These are phyloP conservation scores for Brachyopa scutellaris DNA, from an alignment of 2,888 invertebrate genomes.

Conservation along the genomic window DNA sequence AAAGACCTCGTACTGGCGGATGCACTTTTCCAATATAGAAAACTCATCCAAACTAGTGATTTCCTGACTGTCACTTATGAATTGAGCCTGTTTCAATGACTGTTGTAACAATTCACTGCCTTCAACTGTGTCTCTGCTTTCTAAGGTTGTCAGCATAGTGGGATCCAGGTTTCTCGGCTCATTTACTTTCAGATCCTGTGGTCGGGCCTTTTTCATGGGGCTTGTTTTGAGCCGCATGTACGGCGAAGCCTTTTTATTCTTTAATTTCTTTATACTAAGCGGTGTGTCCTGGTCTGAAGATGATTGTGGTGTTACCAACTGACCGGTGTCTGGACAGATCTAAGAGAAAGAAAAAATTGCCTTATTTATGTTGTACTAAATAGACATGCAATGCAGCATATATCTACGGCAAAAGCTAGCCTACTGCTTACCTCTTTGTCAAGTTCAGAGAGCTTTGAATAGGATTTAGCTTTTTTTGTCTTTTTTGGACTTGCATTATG, in stretches of 20 bases:
- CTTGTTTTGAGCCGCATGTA: constrained; percentile 79
- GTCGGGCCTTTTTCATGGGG: constrained; percentile 77
- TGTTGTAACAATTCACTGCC: constrained; percentile 9
- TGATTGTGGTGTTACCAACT: constrained; percentile 77
- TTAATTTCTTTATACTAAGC: constrained; percentile 80
- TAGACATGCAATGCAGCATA: neutral
- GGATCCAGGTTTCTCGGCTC: constrained; percentile 73
- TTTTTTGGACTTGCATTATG: constrained; percentile 79
- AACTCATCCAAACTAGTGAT: constrained; percentile 76
- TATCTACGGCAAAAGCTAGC: constrained; percentile 26
- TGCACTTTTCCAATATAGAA: constrained; percentile 84
- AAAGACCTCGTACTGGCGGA: constrained; percentile 84
- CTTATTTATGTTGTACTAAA: neutral
- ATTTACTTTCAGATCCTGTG: constrained; percentile 76
- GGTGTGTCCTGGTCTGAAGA: constrained; percentile 81
- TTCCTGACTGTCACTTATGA: constrained; percentile 73
- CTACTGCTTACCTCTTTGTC: constrained; percentile 82
- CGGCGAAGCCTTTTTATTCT: constrained; percentile 79
- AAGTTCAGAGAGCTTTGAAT: constrained; percentile 83
- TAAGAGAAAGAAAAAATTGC: constrained; percentile 64
- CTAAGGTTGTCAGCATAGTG: constrained; percentile 14
- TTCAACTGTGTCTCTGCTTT: constrained; percentile 14
- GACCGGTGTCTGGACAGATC: constrained; percentile 80
- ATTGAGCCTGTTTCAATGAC: constrained; percentile 24
- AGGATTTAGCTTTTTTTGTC: constrained; percentile 84